Conservation (phyloP, 2,888 invertebrate genomes). For the Phortica okadai region DNA sequence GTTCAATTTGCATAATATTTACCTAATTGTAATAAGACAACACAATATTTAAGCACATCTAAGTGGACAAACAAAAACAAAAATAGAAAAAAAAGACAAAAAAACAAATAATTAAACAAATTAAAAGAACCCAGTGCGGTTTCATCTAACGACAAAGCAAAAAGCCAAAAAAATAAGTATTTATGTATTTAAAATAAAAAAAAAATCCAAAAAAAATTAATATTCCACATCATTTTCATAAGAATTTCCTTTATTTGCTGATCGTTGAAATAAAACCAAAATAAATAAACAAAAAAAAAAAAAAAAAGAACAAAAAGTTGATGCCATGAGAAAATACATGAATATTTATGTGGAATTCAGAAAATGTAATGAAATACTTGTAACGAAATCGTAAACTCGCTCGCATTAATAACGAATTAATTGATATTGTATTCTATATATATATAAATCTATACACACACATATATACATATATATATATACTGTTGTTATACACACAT, state of each 20-base stretch:
- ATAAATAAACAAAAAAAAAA: background rate
- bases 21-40: conserved; percentile 5
- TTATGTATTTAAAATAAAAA: background rate
- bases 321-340: no score
- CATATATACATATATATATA: background rate
- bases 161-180: background rate
- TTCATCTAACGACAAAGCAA: conserved; percentile 37
- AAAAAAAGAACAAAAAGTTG: background rate
- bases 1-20: conserved; percentile 40
- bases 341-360: no score
- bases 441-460: no score
- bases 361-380: no score
- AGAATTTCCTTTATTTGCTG: background rate
- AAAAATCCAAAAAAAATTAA: background rate
- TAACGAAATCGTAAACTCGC: conserved; percentile 10
- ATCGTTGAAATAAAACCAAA: background rate
- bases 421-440: no score
- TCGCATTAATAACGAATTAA: background rate
- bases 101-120: conserved; percentile 21
- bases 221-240: background rate
- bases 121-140: conserved; percentile 41
- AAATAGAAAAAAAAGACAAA: conserved; percentile 32
- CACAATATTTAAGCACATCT: background rate
- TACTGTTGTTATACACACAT: conserved; percentile 1
- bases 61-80: conserved; percentile 29